A percentile compares a stretch with the other conserved stretches of the same genome.
phyloP scores from a whole-genome alignment of 2,797 vertebrate genomes.

The Halcyon chelicuti region DNA sequence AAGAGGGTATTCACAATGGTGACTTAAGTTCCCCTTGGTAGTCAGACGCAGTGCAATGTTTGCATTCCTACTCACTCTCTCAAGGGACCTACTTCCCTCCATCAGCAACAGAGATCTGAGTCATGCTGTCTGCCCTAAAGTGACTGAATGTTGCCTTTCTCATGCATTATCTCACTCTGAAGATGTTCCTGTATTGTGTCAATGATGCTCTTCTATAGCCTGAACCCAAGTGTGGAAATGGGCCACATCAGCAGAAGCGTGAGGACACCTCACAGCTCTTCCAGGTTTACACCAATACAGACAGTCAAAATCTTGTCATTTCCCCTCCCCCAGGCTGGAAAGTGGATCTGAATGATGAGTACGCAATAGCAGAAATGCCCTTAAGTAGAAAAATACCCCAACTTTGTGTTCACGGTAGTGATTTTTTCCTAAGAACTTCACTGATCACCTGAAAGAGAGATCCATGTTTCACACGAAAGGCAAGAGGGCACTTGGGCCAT shows the following conservation, averaged over 20 bases:
- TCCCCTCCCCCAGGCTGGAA: neutral
- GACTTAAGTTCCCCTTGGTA: neutral
- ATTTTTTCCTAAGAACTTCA: neutral
- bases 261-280: neutral
- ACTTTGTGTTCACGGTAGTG: neutral
- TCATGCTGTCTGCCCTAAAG: neutral
- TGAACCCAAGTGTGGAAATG: neutral
- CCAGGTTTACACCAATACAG: neutral
- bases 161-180: neutral
- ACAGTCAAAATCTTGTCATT: neutral
- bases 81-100: neutral
- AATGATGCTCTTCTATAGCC: neutral
- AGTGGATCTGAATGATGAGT: neutral
- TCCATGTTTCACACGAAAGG: fast-evolving
- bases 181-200: neutral
- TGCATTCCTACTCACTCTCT: neutral
- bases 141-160: neutral
- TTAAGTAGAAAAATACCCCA: neutral
- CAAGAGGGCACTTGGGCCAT: neutral
- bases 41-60: neutral
- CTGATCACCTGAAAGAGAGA: neutral
- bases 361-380: neutral
- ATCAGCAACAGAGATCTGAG: neutral
- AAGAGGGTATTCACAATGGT: neutral
- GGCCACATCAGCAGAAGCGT: neutral